Conservation (phyloP, 2,797 vertebrate species). For the Choloepus didactylus region DNA sequence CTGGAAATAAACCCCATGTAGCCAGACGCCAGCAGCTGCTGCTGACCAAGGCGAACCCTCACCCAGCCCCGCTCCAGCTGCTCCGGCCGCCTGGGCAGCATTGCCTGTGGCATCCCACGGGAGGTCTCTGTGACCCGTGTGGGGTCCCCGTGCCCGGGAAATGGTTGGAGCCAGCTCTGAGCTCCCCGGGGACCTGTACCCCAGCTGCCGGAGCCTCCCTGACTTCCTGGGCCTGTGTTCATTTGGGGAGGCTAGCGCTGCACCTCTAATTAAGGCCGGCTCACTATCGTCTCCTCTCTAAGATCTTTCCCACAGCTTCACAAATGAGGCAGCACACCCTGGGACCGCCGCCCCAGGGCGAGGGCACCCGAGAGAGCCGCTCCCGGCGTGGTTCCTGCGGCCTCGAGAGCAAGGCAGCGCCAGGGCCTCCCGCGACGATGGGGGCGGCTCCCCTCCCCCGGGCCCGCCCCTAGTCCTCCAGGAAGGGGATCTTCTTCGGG, state of each 20-base stretch:
- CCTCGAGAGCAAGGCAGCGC: no score
- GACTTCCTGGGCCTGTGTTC: not conserved
- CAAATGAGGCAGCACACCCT: no score
- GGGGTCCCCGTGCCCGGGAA: not conserved
- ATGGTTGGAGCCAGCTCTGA: rapidly evolving
- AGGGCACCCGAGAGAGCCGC: no score
- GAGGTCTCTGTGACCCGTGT: not conserved
- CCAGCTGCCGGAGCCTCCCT: not conserved
- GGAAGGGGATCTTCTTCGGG: conserved; percentile 67
- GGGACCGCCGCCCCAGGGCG: no score
- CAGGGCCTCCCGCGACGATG: no score
- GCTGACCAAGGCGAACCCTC: not conserved
- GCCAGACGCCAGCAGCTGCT: not conserved
- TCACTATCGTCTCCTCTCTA: rapidly evolving
- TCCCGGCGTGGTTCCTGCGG: no score
- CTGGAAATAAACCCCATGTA: not conserved
- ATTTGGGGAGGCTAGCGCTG: rapidly evolving
- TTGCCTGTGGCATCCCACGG: not conserved
- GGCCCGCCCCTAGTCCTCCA: not conserved
- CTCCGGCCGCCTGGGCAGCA: no score
- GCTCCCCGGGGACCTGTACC: not conserved
- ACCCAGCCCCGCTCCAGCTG: not conserved
- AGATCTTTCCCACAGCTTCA: not conserved
- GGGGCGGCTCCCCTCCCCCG: no score
- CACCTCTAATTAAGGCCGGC: no score